Base-by-base conservation (phyloP, 2,113 vertebrate genomes). In the Argyrosomus japonicus region DNA sequence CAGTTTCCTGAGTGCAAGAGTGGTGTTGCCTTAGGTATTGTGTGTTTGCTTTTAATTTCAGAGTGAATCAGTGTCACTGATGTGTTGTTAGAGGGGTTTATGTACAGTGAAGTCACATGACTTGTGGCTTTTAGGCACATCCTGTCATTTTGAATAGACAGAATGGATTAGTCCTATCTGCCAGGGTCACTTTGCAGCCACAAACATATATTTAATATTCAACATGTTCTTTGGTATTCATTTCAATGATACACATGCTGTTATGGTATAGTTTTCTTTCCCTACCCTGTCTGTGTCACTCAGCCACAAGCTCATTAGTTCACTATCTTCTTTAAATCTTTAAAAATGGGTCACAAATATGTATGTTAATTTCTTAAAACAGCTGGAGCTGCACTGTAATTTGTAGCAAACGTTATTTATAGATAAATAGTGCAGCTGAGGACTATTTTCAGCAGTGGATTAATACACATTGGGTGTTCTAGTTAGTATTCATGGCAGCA, bases 11-110 rank as follows among this genome's bases (percentile, higher is more conserved):
- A 57, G 82, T 85, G 84, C 65, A 69, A n/a, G 63, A 51, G 63
- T 68, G 84, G 29, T 53, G 47, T 63, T 58, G 91, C 91, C 86
- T 68, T 14, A 83, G 92, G 94, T 92, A 23, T 71, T 81, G 73
- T 79, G 25, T 81, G 63, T 79, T 85, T 85, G 82, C 27, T 86
- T 90, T 81, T 89, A 84, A 86, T 91, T 88, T 91, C 70, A 56
- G 65, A 56, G 36, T 60, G 76, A 89, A 90, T 91, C 85, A 90
- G 53, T 76, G 65, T 90, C 93, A 94, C 72, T 87, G 90, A 91
- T 82, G 78, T 45, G 67, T 69, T 68, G 69, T 88, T 74, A 19
- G 43, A 85, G 88, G 85, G 82, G 23, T 68, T 83, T 51, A 50
- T 78, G 64, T 68, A 56, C 36, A 40, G 36, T 40, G 36, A 61